Conservation (phyloP, 1,140 invertebrate genomes). For the Drosophila orosa region DNA sequence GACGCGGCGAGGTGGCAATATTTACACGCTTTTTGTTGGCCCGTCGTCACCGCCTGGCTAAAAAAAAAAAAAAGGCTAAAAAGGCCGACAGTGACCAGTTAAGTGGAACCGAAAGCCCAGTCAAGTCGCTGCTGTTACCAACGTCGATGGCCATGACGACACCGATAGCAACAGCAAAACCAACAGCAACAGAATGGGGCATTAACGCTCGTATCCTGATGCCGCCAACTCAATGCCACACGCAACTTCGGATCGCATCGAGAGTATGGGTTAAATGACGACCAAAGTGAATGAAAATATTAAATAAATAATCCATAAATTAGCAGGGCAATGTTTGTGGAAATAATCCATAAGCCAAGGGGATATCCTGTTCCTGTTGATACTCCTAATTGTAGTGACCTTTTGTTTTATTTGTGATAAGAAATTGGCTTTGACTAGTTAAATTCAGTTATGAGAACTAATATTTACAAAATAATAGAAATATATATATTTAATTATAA, state of each 20-base stretch:
- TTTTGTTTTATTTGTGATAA: slow-evolving; percentile 2
- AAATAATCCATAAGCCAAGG: slow-evolving; percentile 17
- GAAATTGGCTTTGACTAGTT: not conserved
- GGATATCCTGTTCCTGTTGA: slow-evolving; percentile 43
- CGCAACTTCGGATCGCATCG: slow-evolving; percentile 8
- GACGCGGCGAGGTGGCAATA: slow-evolving; percentile 61
- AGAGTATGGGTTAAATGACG: not conserved
- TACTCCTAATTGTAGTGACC: slow-evolving; percentile 10
- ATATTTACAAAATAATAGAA: not conserved
- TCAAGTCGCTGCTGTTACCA: slow-evolving; percentile 43
- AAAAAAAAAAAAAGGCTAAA: slow-evolving; percentile 45
- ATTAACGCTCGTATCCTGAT: slow-evolving; percentile 35
- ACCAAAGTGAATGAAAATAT: slow-evolving; percentile 17
- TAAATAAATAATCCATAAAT: slow-evolving; percentile 43
- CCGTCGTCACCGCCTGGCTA: slow-evolving; percentile 41
- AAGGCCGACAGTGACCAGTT: slow-evolving; percentile 57
- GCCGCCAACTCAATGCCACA: slow-evolving; percentile 28
- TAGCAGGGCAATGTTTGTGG: slow-evolving; percentile 22
- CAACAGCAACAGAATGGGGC: slow-evolving; percentile 31
- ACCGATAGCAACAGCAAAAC: slow-evolving; percentile 25
- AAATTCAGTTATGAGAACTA: not conserved
- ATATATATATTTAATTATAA: not conserved
- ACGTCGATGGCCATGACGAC: slow-evolving; percentile 53
- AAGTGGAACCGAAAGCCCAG: slow-evolving; percentile 45
- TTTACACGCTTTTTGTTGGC: slow-evolving; percentile 66